These are phyloP conservation scores for Rhadinocentrus ornatus DNA, from an alignment of 2,797 vertebrate species.

Conservation along the genomic window DNA sequence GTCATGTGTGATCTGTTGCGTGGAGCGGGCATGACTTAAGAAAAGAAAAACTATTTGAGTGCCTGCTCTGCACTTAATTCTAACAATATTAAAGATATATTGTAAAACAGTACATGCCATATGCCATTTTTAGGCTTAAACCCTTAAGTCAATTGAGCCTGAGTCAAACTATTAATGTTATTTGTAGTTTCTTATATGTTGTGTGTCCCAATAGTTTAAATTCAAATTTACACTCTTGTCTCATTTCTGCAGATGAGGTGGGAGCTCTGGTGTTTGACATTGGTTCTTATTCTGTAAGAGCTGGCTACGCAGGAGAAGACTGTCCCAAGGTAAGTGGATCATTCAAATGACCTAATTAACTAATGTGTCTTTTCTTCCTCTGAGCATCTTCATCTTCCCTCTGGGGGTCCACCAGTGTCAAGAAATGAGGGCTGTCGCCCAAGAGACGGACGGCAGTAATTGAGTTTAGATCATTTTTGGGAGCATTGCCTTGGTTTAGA, in stretches of 20 bases:
- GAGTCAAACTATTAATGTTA: neutral
- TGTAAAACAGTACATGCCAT: no score
- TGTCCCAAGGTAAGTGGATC: conserved; percentile 92
- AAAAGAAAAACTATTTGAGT: no score
- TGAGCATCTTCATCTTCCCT: conserved; percentile 49
- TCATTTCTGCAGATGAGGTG: conserved; percentile 91
- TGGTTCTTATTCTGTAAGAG: conserved; percentile 96
- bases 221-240: neutral
- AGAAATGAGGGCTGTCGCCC: conserved; percentile 68
- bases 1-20: neutral
- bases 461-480: conserved; percentile 55
- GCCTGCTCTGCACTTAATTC: no score
- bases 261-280: conserved; percentile 99
- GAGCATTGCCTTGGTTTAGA: conserved; percentile 40
- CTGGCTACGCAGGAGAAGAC: conserved; percentile 98
- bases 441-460: conserved; percentile 59
- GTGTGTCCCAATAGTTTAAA: neutral
- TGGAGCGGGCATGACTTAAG: no score
- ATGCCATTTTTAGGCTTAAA: no score
- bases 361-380: conserved; percentile 57
- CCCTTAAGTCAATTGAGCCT: neutral
- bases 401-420: conserved; percentile 48
- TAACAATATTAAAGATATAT: no score
- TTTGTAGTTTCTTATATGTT: neutral
- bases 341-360: conserved; percentile 66